Base-by-base conservation (phyloP, 23 tunicate species). In the Diplosoma virens region DNA sequence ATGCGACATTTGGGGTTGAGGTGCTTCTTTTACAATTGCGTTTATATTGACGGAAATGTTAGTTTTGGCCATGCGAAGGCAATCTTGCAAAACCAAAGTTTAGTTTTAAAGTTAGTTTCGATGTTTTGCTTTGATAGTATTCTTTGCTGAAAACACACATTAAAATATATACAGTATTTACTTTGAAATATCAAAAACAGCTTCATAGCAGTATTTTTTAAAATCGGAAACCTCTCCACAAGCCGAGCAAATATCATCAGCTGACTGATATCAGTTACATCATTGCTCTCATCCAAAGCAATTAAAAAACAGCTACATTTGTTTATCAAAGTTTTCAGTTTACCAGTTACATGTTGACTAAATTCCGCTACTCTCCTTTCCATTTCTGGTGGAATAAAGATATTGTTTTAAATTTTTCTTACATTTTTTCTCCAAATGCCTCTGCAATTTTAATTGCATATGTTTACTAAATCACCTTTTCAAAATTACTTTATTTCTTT, bases 91-190 rank as follows among this genome's bases (percentile, higher is more conserved):
- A 28, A 16, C 37, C 24, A 55, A 55, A 27, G 70, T 30, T n/a
- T 63, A 6, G 36, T 63, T 63, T 63, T 37, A 34, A 3, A 63
- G 70, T 63, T 63, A 36, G 37, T 63, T 63, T 63, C 35, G 70
- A 30, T 63, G n/a, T 27, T 63, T 37, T 17, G 54, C 3, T 68
- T 68, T 68, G 23, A 68, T 68, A 23, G 3, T 68, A 26, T 68
- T 68, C 75, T 34, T 68, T 34, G 75, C 75, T 37, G 75, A 68
- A 68, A 68, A 37, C 54, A 54, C 54, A 68, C 75, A 68, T 68
- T 68, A 53, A 23, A 53, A 68, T 34, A n/a, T n/a, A n/a, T n/a
- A n/a, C n/a, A n/a, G 23, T 68, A 36, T 23, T 9, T 68, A 68
- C 75, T 37, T 37, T 54, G 25, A 36, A 68, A 68, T 23, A 68